These are phyloP conservation scores for Xestia c-nigrum DNA, from an alignment of 2,888 invertebrate genomes.

Conservation along the genomic window DNA sequence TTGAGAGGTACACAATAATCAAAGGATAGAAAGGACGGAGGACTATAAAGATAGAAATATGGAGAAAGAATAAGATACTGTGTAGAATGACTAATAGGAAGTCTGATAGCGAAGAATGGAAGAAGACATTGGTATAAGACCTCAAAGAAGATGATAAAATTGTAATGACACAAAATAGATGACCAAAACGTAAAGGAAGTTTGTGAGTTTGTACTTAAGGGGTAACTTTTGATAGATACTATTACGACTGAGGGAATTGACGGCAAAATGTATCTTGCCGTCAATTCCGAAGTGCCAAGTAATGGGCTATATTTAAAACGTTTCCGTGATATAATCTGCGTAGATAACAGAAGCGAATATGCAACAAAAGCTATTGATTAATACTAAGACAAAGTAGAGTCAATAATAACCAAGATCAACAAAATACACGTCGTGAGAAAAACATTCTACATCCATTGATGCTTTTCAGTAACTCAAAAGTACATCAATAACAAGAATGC, in stretches of 20 bases:
- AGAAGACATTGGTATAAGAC: too few relatives aligned
- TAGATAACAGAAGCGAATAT: too few relatives aligned
- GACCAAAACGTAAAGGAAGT: too few relatives aligned
- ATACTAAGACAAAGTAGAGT: neutral
- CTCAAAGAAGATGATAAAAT: neutral
- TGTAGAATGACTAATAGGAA: neutral
- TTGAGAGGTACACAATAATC: neutral
- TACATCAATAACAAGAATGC: slow-evolving; percentile 10
- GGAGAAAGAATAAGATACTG: neutral
- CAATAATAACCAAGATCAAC: neutral
- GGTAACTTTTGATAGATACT: too few relatives aligned
- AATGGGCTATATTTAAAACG: too few relatives aligned
- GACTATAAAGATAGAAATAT: neutral
- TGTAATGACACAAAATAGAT: neutral
- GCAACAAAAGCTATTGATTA: too few relatives aligned
- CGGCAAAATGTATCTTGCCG: too few relatives aligned
- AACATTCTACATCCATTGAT: neutral
- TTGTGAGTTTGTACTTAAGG: too few relatives aligned
- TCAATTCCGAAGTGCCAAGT: too few relatives aligned
- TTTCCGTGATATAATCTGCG: too few relatives aligned
- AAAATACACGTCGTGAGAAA: slow-evolving; percentile 14
- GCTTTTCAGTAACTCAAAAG: slow-evolving; percentile 7
- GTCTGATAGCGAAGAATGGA: too few relatives aligned
- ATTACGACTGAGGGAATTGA: too few relatives aligned
- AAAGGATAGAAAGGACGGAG: neutral